Evolutionary conservation across 2,113 vertebrate species (phyloP), one percentile per base, ranked within the genome.

Genomic region (Gila orcuttii): DNA sequence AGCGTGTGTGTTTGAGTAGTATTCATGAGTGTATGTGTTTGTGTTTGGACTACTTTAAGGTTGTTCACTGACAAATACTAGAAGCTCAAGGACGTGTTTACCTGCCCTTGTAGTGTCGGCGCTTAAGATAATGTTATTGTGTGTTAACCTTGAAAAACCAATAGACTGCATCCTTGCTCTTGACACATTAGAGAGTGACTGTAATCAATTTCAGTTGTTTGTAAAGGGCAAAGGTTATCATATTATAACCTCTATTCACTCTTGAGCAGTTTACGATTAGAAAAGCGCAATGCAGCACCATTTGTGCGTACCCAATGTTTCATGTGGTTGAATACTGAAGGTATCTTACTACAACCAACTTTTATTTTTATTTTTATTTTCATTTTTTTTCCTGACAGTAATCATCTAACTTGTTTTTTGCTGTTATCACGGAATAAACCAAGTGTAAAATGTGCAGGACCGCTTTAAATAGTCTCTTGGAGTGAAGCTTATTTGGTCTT

Each of bases 401-500:
- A 33, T 68, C 31, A 19, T 7, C 31, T 33, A 17, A 52, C 15
- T 52, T 6, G 15, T 52, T 36, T 62, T 66, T 33, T 7, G 1
- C 59, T 36, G 57, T 21, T 52, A n/a, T 52, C 62, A 3, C 0
- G 12, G 39, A 66, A 42, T 69, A 60, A 42, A 79, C 66, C 19
- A 5, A 47, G 68, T 66, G 62, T 83, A 25, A n/a, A 28, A 60
- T 42, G 25, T 81, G 59, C 39, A 17, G 8, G 13, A 45, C 50
- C 69, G 64, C 10, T 19, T 78, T 79, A 52, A 71, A 79, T 66
- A 25, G 62, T 47, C 77, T 71, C 6, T 69, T 19, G 28, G 62
- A 91, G 88, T 89, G 81, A 87, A 60, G 55, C 19, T 62, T 85
- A 86, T 80, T 88, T 90, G 89, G 90, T 92, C 91, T 89, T 85